Evolutionary conservation across 1,140 invertebrate species (phyloP).

Genomic region (Propsilocerus akamusi): DNA sequence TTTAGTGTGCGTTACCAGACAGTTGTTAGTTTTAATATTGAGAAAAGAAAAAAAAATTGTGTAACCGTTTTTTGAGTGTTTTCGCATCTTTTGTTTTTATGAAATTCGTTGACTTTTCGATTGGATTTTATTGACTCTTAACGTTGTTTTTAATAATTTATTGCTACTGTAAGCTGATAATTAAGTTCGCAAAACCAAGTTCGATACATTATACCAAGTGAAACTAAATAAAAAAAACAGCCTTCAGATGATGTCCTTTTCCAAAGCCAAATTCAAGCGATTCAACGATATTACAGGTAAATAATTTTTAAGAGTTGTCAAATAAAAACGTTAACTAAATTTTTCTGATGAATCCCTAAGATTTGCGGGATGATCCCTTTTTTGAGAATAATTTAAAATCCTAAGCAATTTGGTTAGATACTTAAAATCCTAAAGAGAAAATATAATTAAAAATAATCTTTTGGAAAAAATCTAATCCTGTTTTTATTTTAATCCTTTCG

Average conservation of each 20-base stretch:
- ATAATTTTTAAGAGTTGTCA: background rate
- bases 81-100: background rate
- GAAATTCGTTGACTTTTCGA: background rate
- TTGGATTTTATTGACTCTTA: background rate
- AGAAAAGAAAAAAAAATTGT: background rate
- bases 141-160: background rate
- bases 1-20: background rate
- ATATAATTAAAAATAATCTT: background rate
- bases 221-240: background rate
- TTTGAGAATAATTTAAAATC: background rate
- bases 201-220: background rate
- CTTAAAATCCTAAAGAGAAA: background rate
- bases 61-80: background rate
- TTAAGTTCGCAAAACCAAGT: background rate
- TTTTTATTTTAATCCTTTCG: background rate
- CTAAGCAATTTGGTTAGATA: background rate
- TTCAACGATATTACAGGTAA: constrained; percentile 3
- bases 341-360: background rate
- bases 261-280: background rate
- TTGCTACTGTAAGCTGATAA: background rate
- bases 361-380: background rate
- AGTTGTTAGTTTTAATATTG: background rate
- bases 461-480: background rate
- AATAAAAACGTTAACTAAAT: background rate
- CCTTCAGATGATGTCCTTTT: background rate